Percentiles rank a stretch among this genome's conserved stretches.
phyloP scores from a whole-genome alignment of 2,113 vertebrate species.

The Abramis brama region DNA sequence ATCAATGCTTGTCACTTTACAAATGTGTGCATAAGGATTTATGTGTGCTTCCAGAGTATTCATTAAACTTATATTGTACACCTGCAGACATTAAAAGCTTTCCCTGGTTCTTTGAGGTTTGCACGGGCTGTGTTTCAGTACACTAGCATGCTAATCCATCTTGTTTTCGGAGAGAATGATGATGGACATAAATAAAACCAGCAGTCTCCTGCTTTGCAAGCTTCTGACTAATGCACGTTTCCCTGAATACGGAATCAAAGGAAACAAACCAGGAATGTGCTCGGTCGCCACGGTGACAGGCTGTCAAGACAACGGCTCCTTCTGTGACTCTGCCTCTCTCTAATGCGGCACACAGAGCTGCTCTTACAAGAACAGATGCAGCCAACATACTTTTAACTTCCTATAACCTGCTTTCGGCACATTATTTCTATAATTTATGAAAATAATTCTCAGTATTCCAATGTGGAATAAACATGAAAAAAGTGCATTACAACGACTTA shows the following conservation, averaged over 20 bases:
- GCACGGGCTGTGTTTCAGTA: conserved; percentile 33
- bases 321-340: conserved; percentile 10
- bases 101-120: conserved; percentile 33
- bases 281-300: conserved; percentile 47
- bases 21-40: conserved; percentile 39
- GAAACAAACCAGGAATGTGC: conserved; percentile 60
- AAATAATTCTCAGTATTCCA: not conserved
- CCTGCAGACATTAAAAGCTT: conserved; percentile 48
- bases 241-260: conserved; percentile 68
- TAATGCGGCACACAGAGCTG: conserved; percentile 26
- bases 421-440: not conserved
- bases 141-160: conserved; percentile 62
- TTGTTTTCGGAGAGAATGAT: conserved; percentile 63
- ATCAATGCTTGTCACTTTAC: conserved; percentile 35
- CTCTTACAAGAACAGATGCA: conserved; percentile 20
- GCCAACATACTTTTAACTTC: conserved; percentile 5
- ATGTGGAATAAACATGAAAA: not conserved
- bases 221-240: conserved; percentile 68
- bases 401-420: not conserved
- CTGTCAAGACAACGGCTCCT: conserved; percentile 46
- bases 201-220: conserved; percentile 55
- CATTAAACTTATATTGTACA: conserved; percentile 35
- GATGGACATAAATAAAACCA: conserved; percentile 62
- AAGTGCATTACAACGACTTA: not conserved
- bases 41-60: conserved; percentile 32